Evolutionary conservation across 2,888 invertebrate genomes (phyloP).

Genomic region (Cerceris ruficornis): DNA sequence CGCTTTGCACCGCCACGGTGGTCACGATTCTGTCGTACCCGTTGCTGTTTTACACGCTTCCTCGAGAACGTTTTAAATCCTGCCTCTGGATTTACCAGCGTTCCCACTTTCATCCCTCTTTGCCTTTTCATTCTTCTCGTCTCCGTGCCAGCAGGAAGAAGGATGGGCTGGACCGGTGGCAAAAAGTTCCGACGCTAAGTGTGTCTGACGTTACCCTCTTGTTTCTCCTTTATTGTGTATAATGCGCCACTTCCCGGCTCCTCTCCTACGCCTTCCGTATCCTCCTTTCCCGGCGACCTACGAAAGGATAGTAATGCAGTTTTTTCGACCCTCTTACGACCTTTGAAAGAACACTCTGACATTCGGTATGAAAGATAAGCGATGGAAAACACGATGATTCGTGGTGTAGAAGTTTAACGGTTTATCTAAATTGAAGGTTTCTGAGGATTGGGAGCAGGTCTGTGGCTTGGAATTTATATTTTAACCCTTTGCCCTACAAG

Average conservation of each 20-base stretch:
- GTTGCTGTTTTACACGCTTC: constrained; percentile 59
- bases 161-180: constrained; percentile 44
- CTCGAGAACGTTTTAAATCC: constrained; percentile 64
- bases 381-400: no score
- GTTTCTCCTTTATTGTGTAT: constrained; percentile 66
- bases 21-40: constrained; percentile 40
- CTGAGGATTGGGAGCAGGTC: no score
- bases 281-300: not conserved
- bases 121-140: constrained; percentile 33
- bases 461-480: no score
- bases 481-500: no score
- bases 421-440: no score
- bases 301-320: not conserved
- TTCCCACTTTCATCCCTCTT: constrained; percentile 5
- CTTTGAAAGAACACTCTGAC: no score
- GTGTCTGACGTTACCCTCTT: constrained; percentile 66
- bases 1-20: constrained; percentile 21
- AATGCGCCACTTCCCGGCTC: constrained; percentile 57
- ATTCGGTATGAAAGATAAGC: no score
- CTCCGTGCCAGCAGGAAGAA: constrained; percentile 50
- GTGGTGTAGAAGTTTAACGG: no score
- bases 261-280: not conserved
- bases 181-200: constrained; percentile 67
- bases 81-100: constrained; percentile 54
- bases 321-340: not conserved